Evolutionary conservation across 2,797 vertebrate species (phyloP).

Genomic region (Cyprinella venusta): DNA sequence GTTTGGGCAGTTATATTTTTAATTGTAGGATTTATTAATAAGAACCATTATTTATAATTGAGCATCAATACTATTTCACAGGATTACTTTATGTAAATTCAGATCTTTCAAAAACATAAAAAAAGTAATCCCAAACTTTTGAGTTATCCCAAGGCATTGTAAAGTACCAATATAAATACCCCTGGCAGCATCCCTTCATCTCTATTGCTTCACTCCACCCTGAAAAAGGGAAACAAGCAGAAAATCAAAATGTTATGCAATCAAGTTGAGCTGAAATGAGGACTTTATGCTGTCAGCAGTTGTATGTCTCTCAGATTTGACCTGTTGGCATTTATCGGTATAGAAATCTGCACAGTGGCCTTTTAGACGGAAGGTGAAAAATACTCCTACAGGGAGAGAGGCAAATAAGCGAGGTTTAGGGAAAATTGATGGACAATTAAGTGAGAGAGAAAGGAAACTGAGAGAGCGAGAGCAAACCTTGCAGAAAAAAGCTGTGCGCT

Average conservation of each 20-base stretch:
- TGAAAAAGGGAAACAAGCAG: neutral
- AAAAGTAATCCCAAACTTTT: neutral
- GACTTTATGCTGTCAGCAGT: neutral
- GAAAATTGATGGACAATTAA: conserved; percentile 26
- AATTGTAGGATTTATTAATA: no score
- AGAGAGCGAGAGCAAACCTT: conserved; percentile 26
- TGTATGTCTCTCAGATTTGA: neutral
- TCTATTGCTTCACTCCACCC: neutral
- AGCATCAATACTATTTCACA: neutral
- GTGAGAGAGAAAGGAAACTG: neutral
- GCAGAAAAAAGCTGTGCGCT: conserved; percentile 21
- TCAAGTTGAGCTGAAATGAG: neutral
- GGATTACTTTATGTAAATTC: neutral
- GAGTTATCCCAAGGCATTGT: neutral
- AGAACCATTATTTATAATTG: neutral
- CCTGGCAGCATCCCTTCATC: neutral
- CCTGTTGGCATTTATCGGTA: neutral
- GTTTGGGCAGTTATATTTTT: no score
- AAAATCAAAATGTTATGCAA: neutral
- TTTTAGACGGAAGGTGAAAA: neutral
- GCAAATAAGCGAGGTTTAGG: conserved; percentile 1
- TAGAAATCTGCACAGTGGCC: neutral
- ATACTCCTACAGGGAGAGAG: neutral
- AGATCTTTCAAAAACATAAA: neutral
- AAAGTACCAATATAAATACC: neutral